Evolutionary conservation across 2,888 invertebrate genomes (phyloP), one percentile per base, ranked within the genome.

Genomic region (Drosophila birchii): DNA sequence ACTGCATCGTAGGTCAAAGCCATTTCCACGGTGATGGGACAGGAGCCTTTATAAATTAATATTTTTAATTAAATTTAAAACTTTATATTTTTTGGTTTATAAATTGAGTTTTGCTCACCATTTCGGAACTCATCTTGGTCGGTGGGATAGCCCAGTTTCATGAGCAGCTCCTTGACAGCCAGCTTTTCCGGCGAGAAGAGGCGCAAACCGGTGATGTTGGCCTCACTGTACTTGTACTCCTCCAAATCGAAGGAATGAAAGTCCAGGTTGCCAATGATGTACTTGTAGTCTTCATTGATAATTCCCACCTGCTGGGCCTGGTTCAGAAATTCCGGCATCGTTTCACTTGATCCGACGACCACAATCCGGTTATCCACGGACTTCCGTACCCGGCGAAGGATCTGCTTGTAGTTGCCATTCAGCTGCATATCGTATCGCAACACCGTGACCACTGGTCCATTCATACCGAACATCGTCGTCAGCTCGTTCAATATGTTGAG

Each of bases 221-320:
- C 95, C 18, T 97, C 97, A 1, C 96, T 96, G 86, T 96, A 95
- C 89, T 95, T 95, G 89, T 95, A 97, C 20, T 96, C 95, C 41
- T 95, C 95, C 80, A 97, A 93, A 87, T 98, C 95, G 39, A 92
- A 89, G 0, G 91, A 85, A 53, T 92, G 92, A 44, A 97, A 94
- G 91, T 97, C 97, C 93, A 97, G 93, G 81, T 95, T 95, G 75
- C 96, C 96, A 62, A 98, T 95, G 45, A 98, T 94, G 81, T 95
- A 96, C 85, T 95, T 95, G 93, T 98, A 98, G 90, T 97, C 96
- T 91, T 97, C 97, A 75, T 97, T 98, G 95, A 98, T 97, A 95
- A 98, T 97, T 70, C 98, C 98, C 79, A 98, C 96, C 94, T 98
- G 98, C 93, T 98, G 97, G 26, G 98, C 98, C 93, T 93, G 93